phyloP scores from a whole-genome alignment of 2,888 invertebrate species.

The Cryptosula pallasiana region DNA sequence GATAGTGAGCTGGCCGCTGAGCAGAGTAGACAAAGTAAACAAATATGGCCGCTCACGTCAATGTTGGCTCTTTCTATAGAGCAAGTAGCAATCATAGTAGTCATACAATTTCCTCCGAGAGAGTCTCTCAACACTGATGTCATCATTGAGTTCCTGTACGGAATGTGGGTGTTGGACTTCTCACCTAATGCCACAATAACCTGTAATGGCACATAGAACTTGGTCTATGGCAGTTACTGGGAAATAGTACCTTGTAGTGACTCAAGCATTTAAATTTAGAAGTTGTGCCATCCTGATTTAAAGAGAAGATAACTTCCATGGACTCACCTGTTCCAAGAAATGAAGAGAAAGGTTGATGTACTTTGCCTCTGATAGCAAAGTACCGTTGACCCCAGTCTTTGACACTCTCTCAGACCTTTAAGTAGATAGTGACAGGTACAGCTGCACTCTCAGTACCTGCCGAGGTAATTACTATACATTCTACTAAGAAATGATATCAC shows the following conservation, averaged over 20 bases:
- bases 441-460: too few relatives aligned
- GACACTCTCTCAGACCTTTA: slow-evolving; percentile 53
- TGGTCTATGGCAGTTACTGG: background rate
- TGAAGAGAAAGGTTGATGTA: slow-evolving; percentile 54
- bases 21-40: too few relatives aligned
- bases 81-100: slow-evolving; percentile 54
- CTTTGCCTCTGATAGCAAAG: slow-evolving; percentile 52
- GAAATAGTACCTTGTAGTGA: background rate
- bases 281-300: background rate
- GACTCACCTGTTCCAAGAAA: slow-evolving; percentile 51
- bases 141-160: slow-evolving; percentile 55
- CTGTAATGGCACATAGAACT: slow-evolving; percentile 31
- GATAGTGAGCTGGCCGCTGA: too few relatives aligned
- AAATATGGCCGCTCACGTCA: slow-evolving; percentile 49
- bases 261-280: background rate
- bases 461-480: too few relatives aligned
- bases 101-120: slow-evolving; percentile 55
- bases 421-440: slow-evolving; percentile 19
- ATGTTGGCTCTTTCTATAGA: slow-evolving; percentile 50
- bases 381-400: slow-evolving; percentile 51
- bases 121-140: slow-evolving; percentile 54
- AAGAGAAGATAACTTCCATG: background rate
- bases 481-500: too few relatives aligned
- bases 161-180: slow-evolving; percentile 49
- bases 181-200: slow-evolving; percentile 52